These are phyloP conservation scores for Auanema freiburgensis DNA, from an alignment of 2,888 invertebrate species.

Conservation along the genomic window DNA sequence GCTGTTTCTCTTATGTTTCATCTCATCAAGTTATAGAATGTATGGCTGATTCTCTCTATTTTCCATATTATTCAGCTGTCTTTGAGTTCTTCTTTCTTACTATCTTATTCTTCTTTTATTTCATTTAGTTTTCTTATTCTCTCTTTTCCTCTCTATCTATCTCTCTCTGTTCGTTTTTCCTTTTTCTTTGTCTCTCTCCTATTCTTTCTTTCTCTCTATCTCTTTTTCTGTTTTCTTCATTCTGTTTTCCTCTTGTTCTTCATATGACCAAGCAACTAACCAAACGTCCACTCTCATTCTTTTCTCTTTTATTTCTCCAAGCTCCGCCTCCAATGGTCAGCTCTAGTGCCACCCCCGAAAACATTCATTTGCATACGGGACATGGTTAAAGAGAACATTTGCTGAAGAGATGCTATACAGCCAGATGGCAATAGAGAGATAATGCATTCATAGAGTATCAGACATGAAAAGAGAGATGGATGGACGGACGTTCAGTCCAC, in stretches of 20 bases:
- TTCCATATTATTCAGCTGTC: too few relatives aligned
- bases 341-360: conserved; percentile 16
- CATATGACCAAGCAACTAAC: too few relatives aligned
- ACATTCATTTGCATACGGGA: conserved; percentile 24
- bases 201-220: neutral
- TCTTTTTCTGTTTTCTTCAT: neutral
- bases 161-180: neutral
- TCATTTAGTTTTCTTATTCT: neutral
- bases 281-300: neutral
- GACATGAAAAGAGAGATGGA: too few relatives aligned
- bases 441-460: too few relatives aligned
- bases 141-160: neutral
- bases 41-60: too few relatives aligned
- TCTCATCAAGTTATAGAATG: too few relatives aligned
- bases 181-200: neutral
- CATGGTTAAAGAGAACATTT: neutral
- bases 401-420: too few relatives aligned
- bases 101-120: too few relatives aligned
- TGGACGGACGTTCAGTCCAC: too few relatives aligned
- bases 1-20: too few relatives aligned
- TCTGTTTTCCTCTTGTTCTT: conserved; percentile 1
- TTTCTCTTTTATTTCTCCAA: neutral
- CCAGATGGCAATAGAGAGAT: too few relatives aligned
- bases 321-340: conserved; percentile 9
- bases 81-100: too few relatives aligned